Evolutionary conservation across 2,797 vertebrate genomes (phyloP).

Genomic region (Oreonectes daqikongensis): DNA sequence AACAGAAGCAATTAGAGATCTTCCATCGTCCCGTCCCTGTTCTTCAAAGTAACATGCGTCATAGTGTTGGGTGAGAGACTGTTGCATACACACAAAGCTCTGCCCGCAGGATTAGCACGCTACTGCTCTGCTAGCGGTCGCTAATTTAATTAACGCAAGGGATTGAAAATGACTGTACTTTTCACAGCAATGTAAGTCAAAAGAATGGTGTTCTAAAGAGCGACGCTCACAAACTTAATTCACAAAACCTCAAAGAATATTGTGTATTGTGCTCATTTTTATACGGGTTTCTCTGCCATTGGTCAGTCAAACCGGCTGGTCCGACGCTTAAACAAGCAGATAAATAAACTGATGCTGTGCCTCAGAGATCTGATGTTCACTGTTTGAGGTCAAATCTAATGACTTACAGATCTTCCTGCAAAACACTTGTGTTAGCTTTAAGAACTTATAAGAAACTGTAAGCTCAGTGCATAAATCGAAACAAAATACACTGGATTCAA

Average conservation of each 20-base stretch:
- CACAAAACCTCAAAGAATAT: neutral
- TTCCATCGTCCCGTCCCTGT: neutral
- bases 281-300: neutral
- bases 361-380: neutral
- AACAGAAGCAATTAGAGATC: conserved; percentile 75
- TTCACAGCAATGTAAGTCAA: conserved; percentile 25
- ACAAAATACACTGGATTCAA: neutral
- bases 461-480: neutral
- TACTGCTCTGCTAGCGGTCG: conserved; percentile 73
- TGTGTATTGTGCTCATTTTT: neutral
- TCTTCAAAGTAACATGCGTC: neutral
- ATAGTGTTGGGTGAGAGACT: conserved; percentile 40
- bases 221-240: conserved; percentile 6
- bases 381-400: neutral
- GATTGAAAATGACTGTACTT: conserved; percentile 56
- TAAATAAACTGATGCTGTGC: neutral
- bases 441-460: neutral
- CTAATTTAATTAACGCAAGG: conserved; percentile 76
- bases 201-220: conserved; percentile 24
- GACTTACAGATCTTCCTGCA: neutral
- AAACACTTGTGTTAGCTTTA: neutral
- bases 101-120: conserved; percentile 71
- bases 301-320: neutral
- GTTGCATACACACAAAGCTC: conserved; percentile 65
- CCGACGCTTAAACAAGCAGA: neutral